A percentile compares a stretch with the other conserved stretches of the same genome.
Evolutionary conservation across 1,140 invertebrate species (phyloP).

Genomic region (Lucilia cuprina): DNA sequence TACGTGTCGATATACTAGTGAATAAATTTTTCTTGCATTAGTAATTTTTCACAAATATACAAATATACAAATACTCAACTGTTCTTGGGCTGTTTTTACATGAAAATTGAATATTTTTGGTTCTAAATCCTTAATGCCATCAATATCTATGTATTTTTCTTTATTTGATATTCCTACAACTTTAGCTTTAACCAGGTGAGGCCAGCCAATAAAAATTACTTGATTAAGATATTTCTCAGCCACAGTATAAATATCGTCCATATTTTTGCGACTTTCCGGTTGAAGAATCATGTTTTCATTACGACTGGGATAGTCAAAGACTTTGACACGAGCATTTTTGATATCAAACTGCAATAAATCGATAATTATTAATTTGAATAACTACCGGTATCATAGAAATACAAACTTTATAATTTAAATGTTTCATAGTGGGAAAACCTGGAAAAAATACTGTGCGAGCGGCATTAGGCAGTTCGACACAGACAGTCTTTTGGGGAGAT

Average conservation of each 20-base stretch:
- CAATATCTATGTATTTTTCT: conserved; percentile 39
- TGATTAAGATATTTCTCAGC: conserved; percentile 74
- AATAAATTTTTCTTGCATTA: conserved; percentile 33
- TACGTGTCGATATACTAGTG: conserved; percentile 69
- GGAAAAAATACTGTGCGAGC: conserved; percentile 77
- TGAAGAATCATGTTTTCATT: conserved; percentile 84
- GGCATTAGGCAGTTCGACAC: conserved; percentile 77
- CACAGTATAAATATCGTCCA: conserved; percentile 64
- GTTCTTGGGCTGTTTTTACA: conserved; percentile 50
- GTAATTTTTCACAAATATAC: not conserved
- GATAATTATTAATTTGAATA: too few relatives aligned
- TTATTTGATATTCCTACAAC: conserved; percentile 48
- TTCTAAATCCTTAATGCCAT: conserved; percentile 43
- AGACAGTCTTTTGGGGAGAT: conserved; percentile 69
- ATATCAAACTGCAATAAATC: conserved; percentile 65
- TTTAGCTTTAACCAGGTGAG: conserved; percentile 81
- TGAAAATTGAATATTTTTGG: conserved; percentile 47
- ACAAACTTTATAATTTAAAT: conserved; percentile 73
- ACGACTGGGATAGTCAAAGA: conserved; percentile 84
- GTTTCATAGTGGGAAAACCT: conserved; percentile 90
- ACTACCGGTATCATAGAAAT: conserved; percentile 37
- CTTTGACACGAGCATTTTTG: conserved; percentile 79
- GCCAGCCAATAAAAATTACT: conserved; percentile 84
- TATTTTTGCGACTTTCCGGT: conserved; percentile 56
- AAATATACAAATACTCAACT: conserved; percentile 48